Percentiles rank a stretch among this genome's conserved stretches.
Evolutionary conservation across 2,888 invertebrate species (phyloP).

Genomic region (Calameuta idolon): DNA sequence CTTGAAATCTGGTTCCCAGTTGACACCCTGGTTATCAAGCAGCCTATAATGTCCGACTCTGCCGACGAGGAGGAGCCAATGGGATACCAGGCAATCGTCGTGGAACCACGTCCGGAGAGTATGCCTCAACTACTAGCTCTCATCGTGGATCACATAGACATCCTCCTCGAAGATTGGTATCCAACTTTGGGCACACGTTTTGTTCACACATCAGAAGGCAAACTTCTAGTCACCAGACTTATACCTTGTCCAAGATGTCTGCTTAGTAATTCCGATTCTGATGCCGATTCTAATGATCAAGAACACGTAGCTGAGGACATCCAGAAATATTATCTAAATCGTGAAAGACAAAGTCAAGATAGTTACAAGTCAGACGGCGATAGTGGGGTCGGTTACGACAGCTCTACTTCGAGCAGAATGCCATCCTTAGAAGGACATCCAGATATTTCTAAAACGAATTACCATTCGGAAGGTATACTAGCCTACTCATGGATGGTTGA

Average conservation of each 20-base stretch:
- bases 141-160: conserved; percentile 95
- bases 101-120: conserved; percentile 84
- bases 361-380: conserved; percentile 86
- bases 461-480: conserved; percentile 48
- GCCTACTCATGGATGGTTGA: conserved; percentile 92
- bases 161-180: conserved; percentile 98
- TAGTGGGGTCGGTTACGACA: conserved; percentile 87
- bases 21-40: conserved; percentile 73
- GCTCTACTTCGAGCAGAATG: conserved; percentile 80
- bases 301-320: conserved; percentile 47
- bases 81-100: conserved; percentile 75
- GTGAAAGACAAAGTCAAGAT: conserved; percentile 71
- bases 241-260: conserved; percentile 94
- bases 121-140: conserved; percentile 87
- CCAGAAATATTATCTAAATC: conserved; percentile 55
- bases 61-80: conserved; percentile 69
- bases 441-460: conserved; percentile 63
- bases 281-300: conserved; percentile 43
- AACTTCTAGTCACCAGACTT: conserved; percentile 91
- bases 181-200: conserved; percentile 96
- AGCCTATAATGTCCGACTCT: conserved; percentile 60
- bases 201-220: conserved; percentile 96
- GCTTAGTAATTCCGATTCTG: conserved; percentile 54
- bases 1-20: conserved; percentile 89
- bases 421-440: conserved; percentile 86